Conservation (phyloP, 1,140 invertebrate genomes). For the Andricus grossulariae region DNA sequence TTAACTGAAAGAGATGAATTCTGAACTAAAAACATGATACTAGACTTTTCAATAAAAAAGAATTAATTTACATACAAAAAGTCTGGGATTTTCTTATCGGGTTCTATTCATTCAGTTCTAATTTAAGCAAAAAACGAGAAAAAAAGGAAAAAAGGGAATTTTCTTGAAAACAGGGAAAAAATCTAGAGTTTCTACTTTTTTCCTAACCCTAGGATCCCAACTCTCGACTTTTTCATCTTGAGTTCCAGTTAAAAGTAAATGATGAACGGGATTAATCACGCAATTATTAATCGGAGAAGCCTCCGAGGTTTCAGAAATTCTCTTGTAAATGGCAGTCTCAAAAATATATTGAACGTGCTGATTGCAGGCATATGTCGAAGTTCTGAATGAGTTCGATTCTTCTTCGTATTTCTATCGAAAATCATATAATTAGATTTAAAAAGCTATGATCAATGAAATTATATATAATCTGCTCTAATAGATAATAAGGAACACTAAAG, state of each 20-base stretch:
- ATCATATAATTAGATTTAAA: slow-evolving; percentile 29
- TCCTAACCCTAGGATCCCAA: slow-evolving; percentile 92
- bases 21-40: no score
- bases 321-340: slow-evolving; percentile 95
- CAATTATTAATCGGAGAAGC: slow-evolving; percentile 90
- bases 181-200: slow-evolving; percentile 88
- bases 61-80: no score
- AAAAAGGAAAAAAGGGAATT: no score
- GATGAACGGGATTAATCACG: slow-evolving; percentile 91
- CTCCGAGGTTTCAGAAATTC: slow-evolving; percentile 92
- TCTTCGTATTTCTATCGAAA: no score
- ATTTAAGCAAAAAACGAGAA: no score
- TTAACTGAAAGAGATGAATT: no score
- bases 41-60: no score
- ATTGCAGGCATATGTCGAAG: slow-evolving; percentile 99
- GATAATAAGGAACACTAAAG: slow-evolving; percentile 20
- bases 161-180: no score
- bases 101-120: no score
- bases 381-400: slow-evolving; percentile 99
- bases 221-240: slow-evolving; percentile 95
- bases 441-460: slow-evolving; percentile 17
- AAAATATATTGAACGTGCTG: slow-evolving; percentile 94
- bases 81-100: no score
- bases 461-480: slow-evolving; percentile 29
- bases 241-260: slow-evolving; percentile 92